These are phyloP conservation scores for Stylophora pistillata DNA, from an alignment of 64 coral and sea anemone species.

Conservation along the genomic window DNA sequence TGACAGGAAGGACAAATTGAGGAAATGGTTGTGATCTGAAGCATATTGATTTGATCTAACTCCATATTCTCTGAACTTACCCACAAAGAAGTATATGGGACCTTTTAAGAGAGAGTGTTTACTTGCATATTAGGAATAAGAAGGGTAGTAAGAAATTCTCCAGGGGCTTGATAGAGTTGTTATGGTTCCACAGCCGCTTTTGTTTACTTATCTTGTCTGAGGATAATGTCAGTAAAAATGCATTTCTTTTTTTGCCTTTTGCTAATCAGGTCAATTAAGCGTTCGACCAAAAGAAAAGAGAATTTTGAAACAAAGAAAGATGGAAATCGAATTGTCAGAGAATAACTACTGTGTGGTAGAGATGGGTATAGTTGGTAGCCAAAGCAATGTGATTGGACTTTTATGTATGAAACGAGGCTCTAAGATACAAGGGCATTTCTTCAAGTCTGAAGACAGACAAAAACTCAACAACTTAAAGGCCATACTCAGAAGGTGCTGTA, in stretches of 20 bases:
- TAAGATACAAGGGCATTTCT: neutral
- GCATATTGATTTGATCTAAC: too few relatives aligned
- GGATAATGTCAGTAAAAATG: neutral
- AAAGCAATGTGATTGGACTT: constrained; percentile 16
- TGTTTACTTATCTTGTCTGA: too few relatives aligned
- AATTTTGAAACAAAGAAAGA: neutral
- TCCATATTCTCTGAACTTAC: too few relatives aligned
- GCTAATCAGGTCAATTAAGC: neutral
- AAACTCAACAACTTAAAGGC: neutral
- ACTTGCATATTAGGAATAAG: too few relatives aligned
- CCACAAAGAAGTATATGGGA: too few relatives aligned
- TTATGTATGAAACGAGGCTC: neutral
- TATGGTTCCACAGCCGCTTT: too few relatives aligned
- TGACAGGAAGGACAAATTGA: too few relatives aligned
- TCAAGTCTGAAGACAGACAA: neutral
- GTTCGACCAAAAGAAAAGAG: too few relatives aligned
- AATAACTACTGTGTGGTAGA: constrained; percentile 14
- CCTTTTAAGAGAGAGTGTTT: too few relatives aligned
- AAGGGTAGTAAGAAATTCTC: too few relatives aligned
- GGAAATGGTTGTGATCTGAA: too few relatives aligned
- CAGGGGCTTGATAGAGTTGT: too few relatives aligned
- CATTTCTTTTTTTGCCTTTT: neutral
- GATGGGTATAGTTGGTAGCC: neutral
- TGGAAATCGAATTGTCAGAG: neutral
- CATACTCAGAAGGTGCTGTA: constrained; percentile 18